phyloP scores from a whole-genome alignment of 2,888 invertebrate species.

The Phanerotoma sp. region DNA sequence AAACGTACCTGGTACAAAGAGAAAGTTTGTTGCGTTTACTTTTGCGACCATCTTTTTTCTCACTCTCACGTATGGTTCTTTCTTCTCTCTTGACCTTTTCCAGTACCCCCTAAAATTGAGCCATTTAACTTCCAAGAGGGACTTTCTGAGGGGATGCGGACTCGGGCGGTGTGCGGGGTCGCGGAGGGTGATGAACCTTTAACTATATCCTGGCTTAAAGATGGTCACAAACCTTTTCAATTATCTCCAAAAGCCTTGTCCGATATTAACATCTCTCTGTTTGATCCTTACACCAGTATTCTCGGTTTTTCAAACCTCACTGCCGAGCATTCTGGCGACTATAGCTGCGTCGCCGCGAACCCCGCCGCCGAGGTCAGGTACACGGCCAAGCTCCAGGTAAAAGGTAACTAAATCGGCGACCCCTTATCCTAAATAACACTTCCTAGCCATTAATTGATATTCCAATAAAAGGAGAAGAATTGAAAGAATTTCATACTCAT shows the following conservation, averaged over 20 bases:
- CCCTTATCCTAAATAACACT: conserved; percentile 35
- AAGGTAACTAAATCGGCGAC: conserved; percentile 67
- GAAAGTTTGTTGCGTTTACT: conserved; percentile 29
- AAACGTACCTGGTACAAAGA: conserved; percentile 44
- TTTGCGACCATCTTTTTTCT: conserved; percentile 59
- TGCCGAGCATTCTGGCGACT: conserved; percentile 74
- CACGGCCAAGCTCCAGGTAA: conserved; percentile 77
- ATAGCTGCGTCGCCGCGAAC: conserved; percentile 77
- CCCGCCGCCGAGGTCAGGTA: conserved; percentile 77
- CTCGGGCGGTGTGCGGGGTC: conserved; percentile 78
- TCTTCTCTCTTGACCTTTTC: conserved; percentile 60
- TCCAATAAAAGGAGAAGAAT: no score
- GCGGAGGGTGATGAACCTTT: conserved; percentile 80
- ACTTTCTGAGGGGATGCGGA: conserved; percentile 79
- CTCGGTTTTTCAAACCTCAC: conserved; percentile 76
- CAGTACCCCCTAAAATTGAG: conserved; percentile 85
- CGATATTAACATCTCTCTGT: conserved; percentile 68
- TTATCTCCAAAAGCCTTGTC: conserved; percentile 65
- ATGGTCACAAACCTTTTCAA: conserved; percentile 65
- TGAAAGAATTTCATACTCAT: no score
- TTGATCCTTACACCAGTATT: conserved; percentile 76
- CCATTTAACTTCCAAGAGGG: conserved; percentile 83
- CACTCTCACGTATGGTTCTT: conserved; percentile 64
- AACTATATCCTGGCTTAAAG: conserved; percentile 80
- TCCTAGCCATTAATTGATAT: no score